These are phyloP conservation scores for Sycobia sp. DNA, from an alignment of 1,140 invertebrate species.

Conservation along the genomic window DNA sequence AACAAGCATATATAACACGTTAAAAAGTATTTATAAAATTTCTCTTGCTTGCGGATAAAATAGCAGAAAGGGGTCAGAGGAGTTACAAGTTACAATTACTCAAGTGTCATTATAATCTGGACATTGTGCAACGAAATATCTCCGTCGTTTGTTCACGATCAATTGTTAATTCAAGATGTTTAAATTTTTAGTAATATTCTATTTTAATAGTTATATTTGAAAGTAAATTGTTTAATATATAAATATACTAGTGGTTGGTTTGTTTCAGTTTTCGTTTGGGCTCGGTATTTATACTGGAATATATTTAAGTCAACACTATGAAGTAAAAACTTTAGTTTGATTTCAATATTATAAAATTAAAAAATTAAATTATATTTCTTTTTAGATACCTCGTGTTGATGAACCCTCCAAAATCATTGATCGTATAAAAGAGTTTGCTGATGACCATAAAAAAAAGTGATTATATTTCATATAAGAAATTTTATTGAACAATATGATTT, in stretches of 20 bases:
- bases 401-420: slow-evolving; percentile 74
- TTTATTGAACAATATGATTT: slow-evolving; percentile 27
- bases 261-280: slow-evolving; percentile 74
- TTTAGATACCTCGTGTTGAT: slow-evolving; percentile 80
- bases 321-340: slow-evolving; percentile 64
- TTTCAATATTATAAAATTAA: slow-evolving; percentile 4
- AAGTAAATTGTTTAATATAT: slow-evolving; percentile 3
- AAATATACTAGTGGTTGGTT: too few relatives aligned
- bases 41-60: too few relatives aligned
- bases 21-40: too few relatives aligned
- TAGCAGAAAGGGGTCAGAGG: too few relatives aligned
- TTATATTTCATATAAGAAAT: slow-evolving; percentile 26
- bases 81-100: too few relatives aligned
- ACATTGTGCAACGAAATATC: too few relatives aligned
- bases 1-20: too few relatives aligned
- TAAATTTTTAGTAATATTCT: slow-evolving; percentile 48
- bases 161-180: slow-evolving; percentile 46
- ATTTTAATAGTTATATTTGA: slow-evolving; percentile 5
- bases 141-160: too few relatives aligned
- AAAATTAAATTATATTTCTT: slow-evolving; percentile 34
- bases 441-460: slow-evolving; percentile 68
- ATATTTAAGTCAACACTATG: slow-evolving; percentile 81
- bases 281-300: slow-evolving; percentile 79
- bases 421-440: slow-evolving; percentile 71
- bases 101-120: too few relatives aligned